Evolutionary conservation across 2,888 invertebrate genomes (phyloP).

Genomic region (Cryptocephalus primarius): DNA sequence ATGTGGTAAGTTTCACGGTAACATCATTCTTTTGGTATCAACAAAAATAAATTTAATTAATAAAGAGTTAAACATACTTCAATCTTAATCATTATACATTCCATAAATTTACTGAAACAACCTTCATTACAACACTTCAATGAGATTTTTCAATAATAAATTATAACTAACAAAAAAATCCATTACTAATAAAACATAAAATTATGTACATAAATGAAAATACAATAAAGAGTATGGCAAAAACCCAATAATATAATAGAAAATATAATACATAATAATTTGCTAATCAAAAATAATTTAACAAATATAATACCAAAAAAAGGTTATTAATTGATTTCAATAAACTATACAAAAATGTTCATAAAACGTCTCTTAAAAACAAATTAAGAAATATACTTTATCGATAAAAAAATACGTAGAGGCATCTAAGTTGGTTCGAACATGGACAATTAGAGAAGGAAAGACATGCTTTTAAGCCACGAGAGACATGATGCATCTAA

Average conservation of each 20-base stretch:
- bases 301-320: conserved; percentile 5
- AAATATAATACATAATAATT: conserved; percentile 5
- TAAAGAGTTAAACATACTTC: not conserved
- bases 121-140: conserved; percentile 2
- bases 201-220: conserved; percentile 3
- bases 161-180: conserved; percentile 5
- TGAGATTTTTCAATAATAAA: conserved; percentile 1
- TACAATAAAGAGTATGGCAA: conserved; percentile 6
- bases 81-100: conserved; percentile 1
- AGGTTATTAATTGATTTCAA: conserved; percentile 2
- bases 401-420: conserved; percentile 2
- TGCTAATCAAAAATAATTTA: conserved; percentile 5
- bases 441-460: conserved; percentile 14
- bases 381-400: conserved; percentile 5
- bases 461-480: conserved; percentile 26
- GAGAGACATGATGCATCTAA: conserved; percentile 13
- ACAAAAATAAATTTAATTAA: conserved; percentile 7
- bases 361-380: conserved; percentile 1
- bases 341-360: not conserved
- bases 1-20: conserved; percentile 28
- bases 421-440: conserved; percentile 9
- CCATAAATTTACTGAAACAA: conserved; percentile 3
- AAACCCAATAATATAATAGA: conserved; percentile 4
- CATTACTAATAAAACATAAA: conserved; percentile 3
- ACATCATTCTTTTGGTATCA: conserved; percentile 29